Conservation (phyloP, 1,140 invertebrate genomes). For the Macrocentrus cingulum region DNA sequence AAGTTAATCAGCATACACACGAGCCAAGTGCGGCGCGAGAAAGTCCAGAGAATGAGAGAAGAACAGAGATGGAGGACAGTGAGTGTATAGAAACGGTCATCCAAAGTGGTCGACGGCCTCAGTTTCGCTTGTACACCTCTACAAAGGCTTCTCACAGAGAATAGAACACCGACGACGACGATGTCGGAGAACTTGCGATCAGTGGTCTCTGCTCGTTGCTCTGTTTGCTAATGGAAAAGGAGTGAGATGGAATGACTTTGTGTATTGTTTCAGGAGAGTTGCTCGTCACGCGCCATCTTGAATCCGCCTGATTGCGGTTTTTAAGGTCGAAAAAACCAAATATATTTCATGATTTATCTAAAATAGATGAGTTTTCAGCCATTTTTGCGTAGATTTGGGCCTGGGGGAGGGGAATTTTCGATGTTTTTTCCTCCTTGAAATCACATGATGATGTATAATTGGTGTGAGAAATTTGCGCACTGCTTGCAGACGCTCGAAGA, state of each 20-base stretch:
- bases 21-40: conserved; percentile 14
- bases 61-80: background rate
- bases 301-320: no score
- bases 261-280: conserved; percentile 45
- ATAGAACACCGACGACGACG: background rate
- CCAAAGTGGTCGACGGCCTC: conserved; percentile 42
- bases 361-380: no score
- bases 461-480: no score
- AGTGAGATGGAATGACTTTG: conserved; percentile 30
- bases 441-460: no score
- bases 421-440: no score
- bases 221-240: conserved; percentile 27
- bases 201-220: conserved; percentile 5
- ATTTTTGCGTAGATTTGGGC: no score
- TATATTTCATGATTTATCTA: no score
- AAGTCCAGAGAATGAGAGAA: conserved; percentile 7
- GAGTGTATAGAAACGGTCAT: conserved; percentile 4
- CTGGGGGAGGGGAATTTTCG: no score
- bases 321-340: no score
- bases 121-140: conserved; percentile 24
- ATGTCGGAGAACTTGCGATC: background rate
- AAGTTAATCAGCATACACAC: conserved; percentile 23
- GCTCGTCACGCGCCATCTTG: conserved; percentile 41
- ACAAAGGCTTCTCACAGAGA: conserved; percentile 18
- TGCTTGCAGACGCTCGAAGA: background rate